Base-by-base conservation (phyloP, 2,888 invertebrate species). In the Hesperia comma region DNA sequence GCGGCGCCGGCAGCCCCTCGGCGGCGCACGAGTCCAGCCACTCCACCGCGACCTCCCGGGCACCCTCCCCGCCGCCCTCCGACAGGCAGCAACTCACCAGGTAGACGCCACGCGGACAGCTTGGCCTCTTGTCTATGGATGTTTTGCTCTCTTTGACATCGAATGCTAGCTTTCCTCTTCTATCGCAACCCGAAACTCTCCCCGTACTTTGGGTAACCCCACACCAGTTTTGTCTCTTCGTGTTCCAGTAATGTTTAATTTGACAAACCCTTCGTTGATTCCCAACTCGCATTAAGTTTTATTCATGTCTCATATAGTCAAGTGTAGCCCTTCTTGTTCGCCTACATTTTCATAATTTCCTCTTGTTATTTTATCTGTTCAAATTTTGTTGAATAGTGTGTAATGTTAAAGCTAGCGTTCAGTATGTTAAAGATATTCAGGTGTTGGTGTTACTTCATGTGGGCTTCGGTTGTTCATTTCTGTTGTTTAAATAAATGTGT, bases 1-100 rank as follows among this genome's bases (percentile, higher is more conserved):
- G 88, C 86, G 84, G 90, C 70, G 82, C 86, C 53, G 88, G 88
- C 85, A 91, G 90, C 70, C 90, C 90, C 32, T 81, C 84, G 69
- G 71, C 84, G 71, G 75, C 80, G 74, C 72, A 82, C 64, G 87
- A 86, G 72, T 82, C 81, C 76, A 86, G 80, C 33, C 79, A 79
- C 80, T 89, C 87, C 78, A 88, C 90, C 72, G 87, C 89, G 73
- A 86, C 90, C 26, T 90, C 91, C 71, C 88, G 92, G 74, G 91
- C 93, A 71, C 83, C 92, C 71, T 89, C 93, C 32, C 90, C 91
- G 71, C 90, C 91, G 74, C 90, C 90, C 74, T 83, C 86, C 79
- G 89, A 92, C 74, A 85, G 90, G 76, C 92, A 88, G 79, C 89
- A 87, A 73, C 90, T 90, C 86, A 81, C 89, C 88, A 93, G 93